phyloP scores from a whole-genome alignment of 2,797 vertebrate species.

The Myotis myotis region DNA sequence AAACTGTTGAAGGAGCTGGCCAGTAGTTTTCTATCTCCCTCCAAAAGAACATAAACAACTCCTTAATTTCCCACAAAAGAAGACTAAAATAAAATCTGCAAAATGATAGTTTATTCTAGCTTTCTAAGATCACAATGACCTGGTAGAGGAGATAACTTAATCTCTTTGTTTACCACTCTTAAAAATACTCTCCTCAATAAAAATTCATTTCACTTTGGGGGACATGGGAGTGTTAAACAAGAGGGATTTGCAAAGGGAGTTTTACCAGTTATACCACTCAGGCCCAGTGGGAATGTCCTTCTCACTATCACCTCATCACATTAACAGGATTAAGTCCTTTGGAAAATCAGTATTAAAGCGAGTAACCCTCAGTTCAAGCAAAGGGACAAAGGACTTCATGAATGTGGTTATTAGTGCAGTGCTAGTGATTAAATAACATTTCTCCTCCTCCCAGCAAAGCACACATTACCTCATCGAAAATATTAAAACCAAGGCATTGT shows the following conservation, averaged over 20 bases:
- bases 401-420: constrained; percentile 42
- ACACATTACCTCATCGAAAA: constrained; percentile 70
- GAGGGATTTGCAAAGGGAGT: constrained; percentile 62
- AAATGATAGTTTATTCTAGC: constrained; percentile 58
- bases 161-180: constrained; percentile 57
- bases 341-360: constrained; percentile 60
- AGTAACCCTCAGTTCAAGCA: constrained; percentile 60
- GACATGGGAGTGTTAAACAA: constrained; percentile 28
- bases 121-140: constrained; percentile 61
- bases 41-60: constrained; percentile 52
- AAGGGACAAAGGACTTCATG: constrained; percentile 58
- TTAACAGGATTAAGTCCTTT: constrained; percentile 65
- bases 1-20: background rate
- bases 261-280: constrained; percentile 63
- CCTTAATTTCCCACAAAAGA: constrained; percentile 53
- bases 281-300: constrained; percentile 55
- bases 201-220: constrained; percentile 20
- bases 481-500: constrained; percentile 51
- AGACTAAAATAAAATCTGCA: constrained; percentile 66
- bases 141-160: constrained; percentile 49
- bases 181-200: constrained; percentile 57
- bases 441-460: constrained; percentile 57
- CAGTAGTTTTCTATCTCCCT: constrained; percentile 36
- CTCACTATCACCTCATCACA: constrained; percentile 62
- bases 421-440: constrained; percentile 65